Conservation (phyloP, 2,113 vertebrate species). For the Elachura formosa region DNA sequence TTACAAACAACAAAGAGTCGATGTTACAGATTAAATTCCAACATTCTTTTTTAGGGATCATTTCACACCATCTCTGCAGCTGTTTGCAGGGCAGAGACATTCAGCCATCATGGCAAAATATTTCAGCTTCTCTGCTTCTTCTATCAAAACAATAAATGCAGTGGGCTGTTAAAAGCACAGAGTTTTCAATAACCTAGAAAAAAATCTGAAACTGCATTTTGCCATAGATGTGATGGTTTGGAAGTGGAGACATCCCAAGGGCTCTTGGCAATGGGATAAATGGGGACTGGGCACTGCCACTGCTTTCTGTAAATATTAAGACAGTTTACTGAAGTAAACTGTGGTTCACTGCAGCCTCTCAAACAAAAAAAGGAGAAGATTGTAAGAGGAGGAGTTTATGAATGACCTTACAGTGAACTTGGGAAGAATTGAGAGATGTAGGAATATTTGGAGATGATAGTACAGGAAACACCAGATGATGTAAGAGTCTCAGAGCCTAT, state of each 20-base stretch:
- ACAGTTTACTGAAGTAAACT: neutral
- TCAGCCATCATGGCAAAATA: neutral
- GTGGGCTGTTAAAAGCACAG: neutral
- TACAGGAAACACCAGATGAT: neutral
- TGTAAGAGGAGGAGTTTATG: neutral
- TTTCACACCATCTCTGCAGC: neutral
- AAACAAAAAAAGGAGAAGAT: neutral
- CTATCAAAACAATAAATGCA: neutral
- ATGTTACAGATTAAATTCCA: neutral
- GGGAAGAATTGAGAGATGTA: neutral
- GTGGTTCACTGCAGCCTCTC: neutral
- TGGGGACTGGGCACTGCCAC: neutral
- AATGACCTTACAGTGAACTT: neutral
- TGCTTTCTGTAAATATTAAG: neutral
- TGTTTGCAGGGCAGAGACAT: neutral
- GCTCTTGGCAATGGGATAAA: neutral
- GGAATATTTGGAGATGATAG: neutral
- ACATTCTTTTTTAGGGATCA: neutral
- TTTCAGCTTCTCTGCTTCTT: neutral
- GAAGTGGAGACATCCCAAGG: neutral
- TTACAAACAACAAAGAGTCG: neutral
- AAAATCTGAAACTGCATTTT: neutral
- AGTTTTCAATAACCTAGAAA: neutral
- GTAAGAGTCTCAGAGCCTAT: neutral
- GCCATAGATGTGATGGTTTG: neutral